These are phyloP conservation scores for Drosophila hawaiiensis DNA, from an alignment of 2,888 invertebrate species.

Conservation along the genomic window DNA sequence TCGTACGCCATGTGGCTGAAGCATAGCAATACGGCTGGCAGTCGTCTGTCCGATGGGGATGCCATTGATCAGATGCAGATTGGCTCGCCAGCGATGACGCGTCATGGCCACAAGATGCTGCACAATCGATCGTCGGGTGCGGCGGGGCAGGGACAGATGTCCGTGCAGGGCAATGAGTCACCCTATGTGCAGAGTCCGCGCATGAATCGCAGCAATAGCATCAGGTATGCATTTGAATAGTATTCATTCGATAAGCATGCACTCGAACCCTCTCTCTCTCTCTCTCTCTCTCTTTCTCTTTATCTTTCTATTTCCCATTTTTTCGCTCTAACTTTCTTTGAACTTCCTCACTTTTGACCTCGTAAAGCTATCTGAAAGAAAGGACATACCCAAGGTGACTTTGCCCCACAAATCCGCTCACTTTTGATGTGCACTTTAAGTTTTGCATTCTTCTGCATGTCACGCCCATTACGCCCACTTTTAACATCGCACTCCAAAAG, in stretches of 20 bases:
- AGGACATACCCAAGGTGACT: slow-evolving; percentile 94
- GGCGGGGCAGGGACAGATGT: slow-evolving; percentile 58
- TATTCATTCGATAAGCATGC: slow-evolving; percentile 14
- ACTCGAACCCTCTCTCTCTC: neutral
- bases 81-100: slow-evolving; percentile 88
- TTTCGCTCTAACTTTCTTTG: slow-evolving; percentile 19
- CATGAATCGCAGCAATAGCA: slow-evolving; percentile 95
- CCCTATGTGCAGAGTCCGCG: slow-evolving; percentile 87
- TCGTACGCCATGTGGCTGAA: slow-evolving; percentile 95
- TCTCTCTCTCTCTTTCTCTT: slow-evolving; percentile 9
- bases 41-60: slow-evolving; percentile 94
- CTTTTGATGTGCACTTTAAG: slow-evolving; percentile 42
- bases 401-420: slow-evolving; percentile 29
- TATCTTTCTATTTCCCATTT: neutral
- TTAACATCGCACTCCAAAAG: slow-evolving; percentile 32
- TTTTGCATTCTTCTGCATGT: slow-evolving; percentile 13
- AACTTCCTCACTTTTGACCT: slow-evolving; percentile 24
- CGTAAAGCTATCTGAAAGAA: slow-evolving; percentile 93
- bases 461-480: slow-evolving; percentile 37
- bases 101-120: slow-evolving; percentile 86
- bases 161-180: slow-evolving; percentile 79
- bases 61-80: slow-evolving; percentile 93
- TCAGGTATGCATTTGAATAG: slow-evolving; percentile 86
- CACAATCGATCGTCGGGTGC: slow-evolving; percentile 76
- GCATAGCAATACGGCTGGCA: slow-evolving; percentile 93